Conservation (phyloP, 2,113 vertebrate species). For the Cryptoleucopteryx plumbea region DNA sequence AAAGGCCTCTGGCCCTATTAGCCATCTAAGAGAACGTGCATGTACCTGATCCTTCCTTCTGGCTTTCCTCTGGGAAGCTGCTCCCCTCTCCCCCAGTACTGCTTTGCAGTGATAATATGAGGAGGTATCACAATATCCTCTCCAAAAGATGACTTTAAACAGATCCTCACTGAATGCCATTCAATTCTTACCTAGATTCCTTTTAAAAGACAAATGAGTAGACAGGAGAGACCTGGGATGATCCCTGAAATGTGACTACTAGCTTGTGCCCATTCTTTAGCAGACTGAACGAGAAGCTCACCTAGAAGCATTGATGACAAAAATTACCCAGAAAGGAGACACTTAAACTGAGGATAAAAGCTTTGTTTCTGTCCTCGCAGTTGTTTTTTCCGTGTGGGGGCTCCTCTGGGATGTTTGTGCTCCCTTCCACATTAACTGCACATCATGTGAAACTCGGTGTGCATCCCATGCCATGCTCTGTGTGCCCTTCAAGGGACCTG, state of each 20-base stretch:
- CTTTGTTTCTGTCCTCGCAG: background rate
- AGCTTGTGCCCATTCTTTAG: background rate
- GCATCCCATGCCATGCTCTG: background rate
- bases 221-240: background rate
- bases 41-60: too few relatives aligned
- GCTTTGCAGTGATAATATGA: too few relatives aligned
- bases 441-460: rapidly evolving
- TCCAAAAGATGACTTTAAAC: too few relatives aligned
- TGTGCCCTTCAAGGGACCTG: too few relatives aligned
- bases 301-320: too few relatives aligned
- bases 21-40: rapidly evolving
- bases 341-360: background rate
- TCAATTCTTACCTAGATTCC: background rate
- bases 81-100: too few relatives aligned
- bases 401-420: background rate
- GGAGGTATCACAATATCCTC: background rate
- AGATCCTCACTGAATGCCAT: background rate
- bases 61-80: background rate
- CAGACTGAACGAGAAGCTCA: background rate
- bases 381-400: background rate
- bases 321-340: background rate
- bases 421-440: background rate
- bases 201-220: background rate
- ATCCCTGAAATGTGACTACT: background rate
- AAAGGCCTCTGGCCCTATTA: background rate